Evolutionary conservation across 2,888 invertebrate genomes (phyloP), one percentile per base, ranked within the genome.

Genomic region (Plebejus melissa): DNA sequence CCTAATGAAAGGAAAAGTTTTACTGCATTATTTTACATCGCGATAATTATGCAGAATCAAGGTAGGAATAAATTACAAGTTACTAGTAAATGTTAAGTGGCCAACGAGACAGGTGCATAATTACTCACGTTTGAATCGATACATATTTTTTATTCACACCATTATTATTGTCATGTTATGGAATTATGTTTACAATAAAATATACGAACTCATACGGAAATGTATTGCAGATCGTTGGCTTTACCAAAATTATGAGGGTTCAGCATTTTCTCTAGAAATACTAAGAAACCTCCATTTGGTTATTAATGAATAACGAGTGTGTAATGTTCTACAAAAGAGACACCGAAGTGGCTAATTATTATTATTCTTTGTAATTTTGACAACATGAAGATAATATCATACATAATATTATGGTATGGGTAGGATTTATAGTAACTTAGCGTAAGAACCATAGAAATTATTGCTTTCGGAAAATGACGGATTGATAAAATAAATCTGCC

Each of bases 91-190:
- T 57, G 58, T n/a, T n/a, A 57, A 58, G 13, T 2, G 58, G 22
- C 6, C 22, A 22, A n/a, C 58, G 60, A 60, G 60, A 60, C 60
- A 60, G 60, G 60, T 60, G 60, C 28, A 28, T 60, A 60, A 60
- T 60, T 60, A 60, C 60, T 60, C 60, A 58, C n/a, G 58, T 58
- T 58, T 6, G 7, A 60, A 60, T 60, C 60, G 60, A 60, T 60
- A 60, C 9, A 60, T 28, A 28, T 28, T 4, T 60, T 28, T 60
- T 28, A 28, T 60, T 60, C 11, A 60, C 22, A 60, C 22, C 60
- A 60, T 22, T 22, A 22, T 22, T 22, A 22, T 22, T 60, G 60
- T 60, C 28, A 60, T 9, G 3, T 60, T 9, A 60, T 60, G 2
- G 22, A 11, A 28, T 28, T 28, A n/a, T 7, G n/a, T 16, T 58